Base-by-base conservation (phyloP, 2,888 invertebrate genomes). In the Lithosia quadra region DNA sequence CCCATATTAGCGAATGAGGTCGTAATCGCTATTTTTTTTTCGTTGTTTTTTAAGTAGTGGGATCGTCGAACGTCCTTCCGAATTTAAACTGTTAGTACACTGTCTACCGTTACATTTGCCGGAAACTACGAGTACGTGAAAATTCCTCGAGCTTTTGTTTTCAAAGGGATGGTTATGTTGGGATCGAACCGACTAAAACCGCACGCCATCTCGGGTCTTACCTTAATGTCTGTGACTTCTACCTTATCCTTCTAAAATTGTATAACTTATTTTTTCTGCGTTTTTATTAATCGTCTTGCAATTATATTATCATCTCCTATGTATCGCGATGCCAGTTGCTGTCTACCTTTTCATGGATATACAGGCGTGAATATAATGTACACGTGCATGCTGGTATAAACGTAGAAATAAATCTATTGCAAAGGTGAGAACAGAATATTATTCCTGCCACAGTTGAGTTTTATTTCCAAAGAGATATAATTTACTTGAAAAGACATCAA, bases 1-100 rank as follows among this genome's bases (percentile, higher is more conserved):
- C 71, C 81, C 80, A 73, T 82, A 79, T 83, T 78, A 18, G 56
- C 21, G 59, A 62, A 70, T 67, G 56, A 74, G 79, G 70, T 66
- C 73, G 39, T 71, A 56, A 53, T 68, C 28, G 28, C 5, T 4
- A 28, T 65, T 70, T 72, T 72, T 61, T 67, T 28, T 24, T 22
- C 1, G 1, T 33, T 53, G 65, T 15, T 63, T 63, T 63, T 34
- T 55, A 36, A 22, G 2, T 49, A 28, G 49, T 36, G 28, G 33
- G 34, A 11, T 55, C 61, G 21, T 64, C 60, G 18, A 55, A 65
- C 22, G 36, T 58, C 15, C 34, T 60, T 65, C 58, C 33, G 33
- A 53, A 15, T 13, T 33, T 56, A 22, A 22, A 15, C 9, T n/a
- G n/a, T 49, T n/a, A 49, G n/a, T n/a, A 49, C n/a, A 9, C 0